Evolutionary conservation across 1,140 invertebrate genomes (phyloP).

Genomic region (Parapsyche elsis): DNA sequence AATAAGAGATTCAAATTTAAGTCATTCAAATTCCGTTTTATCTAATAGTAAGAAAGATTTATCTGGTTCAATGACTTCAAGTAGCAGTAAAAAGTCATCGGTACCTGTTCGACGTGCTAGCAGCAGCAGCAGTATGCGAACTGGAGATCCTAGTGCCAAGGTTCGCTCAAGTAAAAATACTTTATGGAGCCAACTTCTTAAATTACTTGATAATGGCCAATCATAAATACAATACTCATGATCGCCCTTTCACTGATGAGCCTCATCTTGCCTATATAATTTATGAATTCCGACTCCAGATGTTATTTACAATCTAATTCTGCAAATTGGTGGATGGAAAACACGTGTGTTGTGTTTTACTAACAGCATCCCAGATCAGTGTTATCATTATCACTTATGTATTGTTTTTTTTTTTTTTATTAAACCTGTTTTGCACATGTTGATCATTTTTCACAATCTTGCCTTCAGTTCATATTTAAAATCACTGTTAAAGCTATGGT

Average conservation of each 20-base stretch:
- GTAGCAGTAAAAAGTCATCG: conserved; percentile 52
- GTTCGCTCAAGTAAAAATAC: conserved; percentile 50
- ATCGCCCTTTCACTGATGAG: conserved; percentile 28
- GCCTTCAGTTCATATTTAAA: conserved; percentile 26
- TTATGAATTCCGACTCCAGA: conserved; percentile 39
- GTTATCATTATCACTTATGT: conserved; percentile 50
- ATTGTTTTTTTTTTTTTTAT: conserved; percentile 31
- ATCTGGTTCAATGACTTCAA: conserved; percentile 22
- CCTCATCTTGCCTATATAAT: conserved; percentile 51
- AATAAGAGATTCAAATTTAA: conserved; percentile 52
- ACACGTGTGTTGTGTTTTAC: conserved; percentile 54
- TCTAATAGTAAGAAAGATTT: conserved; percentile 53
- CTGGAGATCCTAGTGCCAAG: conserved; percentile 54
- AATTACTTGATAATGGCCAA: conserved; percentile 50
- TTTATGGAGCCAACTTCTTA: conserved; percentile 53
- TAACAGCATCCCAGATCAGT: conserved; percentile 56
- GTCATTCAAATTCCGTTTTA: conserved; percentile 40
- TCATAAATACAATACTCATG: conserved; percentile 35
- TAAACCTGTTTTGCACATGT: conserved; percentile 42
- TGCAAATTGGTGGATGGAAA: conserved; percentile 51
- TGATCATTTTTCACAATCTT: conserved; percentile 39
- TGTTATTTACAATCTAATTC: conserved; percentile 34
- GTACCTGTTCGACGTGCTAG: conserved; percentile 53
- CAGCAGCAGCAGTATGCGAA: conserved; percentile 46
- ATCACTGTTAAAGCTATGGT: conserved; percentile 12